Evolutionary conservation across 2,113 vertebrate species (phyloP).

Genomic region (Polyodon spathula): DNA sequence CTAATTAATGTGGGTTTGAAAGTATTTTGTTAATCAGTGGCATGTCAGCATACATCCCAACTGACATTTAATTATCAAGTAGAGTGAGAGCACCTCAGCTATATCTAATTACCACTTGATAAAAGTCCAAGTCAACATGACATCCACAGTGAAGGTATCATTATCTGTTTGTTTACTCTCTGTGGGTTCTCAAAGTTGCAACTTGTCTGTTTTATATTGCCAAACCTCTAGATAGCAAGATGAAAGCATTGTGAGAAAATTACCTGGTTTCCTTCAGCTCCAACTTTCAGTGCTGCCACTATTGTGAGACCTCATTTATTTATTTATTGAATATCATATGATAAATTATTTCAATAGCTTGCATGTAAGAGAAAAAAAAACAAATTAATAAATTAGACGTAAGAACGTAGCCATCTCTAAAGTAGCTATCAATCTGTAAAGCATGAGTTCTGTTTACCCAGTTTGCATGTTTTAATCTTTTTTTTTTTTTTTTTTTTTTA

Average conservation of each 20-base stretch:
- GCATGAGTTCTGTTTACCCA: not conserved
- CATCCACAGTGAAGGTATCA: slow-evolving; percentile 24
- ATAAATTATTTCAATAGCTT: slow-evolving; percentile 6
- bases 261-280: slow-evolving; percentile 11
- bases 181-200: slow-evolving; percentile 26
- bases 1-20: slow-evolving; percentile 53
- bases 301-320: slow-evolving; percentile 3
- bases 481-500: no score
- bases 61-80: slow-evolving; percentile 51
- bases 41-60: slow-evolving; percentile 38
- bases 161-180: slow-evolving; percentile 28
- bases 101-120: slow-evolving; percentile 52
- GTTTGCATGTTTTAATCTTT: no score
- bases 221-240: slow-evolving; percentile 15
- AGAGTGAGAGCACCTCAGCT: slow-evolving; percentile 44
- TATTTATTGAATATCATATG: not conserved
- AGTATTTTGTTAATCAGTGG: slow-evolving; percentile 48
- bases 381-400: slow-evolving; percentile 6
- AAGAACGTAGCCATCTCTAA: no score
- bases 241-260: slow-evolving; percentile 13
- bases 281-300: not conserved
- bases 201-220: slow-evolving; percentile 24
- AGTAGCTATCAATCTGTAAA: not conserved
- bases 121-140: slow-evolving; percentile 43
- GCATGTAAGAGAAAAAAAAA: not conserved